phyloP scores from a whole-genome alignment of 37 sponge, comb jelly and placozoan species.

The Hexactinellida sp. region DNA sequence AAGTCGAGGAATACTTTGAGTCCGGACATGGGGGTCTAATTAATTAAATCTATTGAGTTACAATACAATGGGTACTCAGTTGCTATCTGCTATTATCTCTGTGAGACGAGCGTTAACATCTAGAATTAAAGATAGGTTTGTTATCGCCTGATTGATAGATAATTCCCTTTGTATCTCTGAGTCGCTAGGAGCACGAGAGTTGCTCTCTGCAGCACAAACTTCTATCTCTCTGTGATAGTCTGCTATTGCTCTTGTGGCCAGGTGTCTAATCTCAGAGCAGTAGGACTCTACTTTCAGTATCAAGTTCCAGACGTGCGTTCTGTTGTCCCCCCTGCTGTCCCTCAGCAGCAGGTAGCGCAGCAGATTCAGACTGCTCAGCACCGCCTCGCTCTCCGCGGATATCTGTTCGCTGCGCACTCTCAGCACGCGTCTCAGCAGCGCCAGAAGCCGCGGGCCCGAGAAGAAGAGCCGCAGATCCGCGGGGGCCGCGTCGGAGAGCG shows the following conservation, averaged over 20 bases:
- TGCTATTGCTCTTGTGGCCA: background rate
- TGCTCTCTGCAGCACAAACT: background rate
- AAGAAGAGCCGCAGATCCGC: background rate
- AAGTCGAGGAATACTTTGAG: conserved; percentile 5
- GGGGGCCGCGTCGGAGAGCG: background rate
- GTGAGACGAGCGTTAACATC: background rate
- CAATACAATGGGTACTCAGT: no score
- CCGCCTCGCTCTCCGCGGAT: background rate
- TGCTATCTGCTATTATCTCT: background rate
- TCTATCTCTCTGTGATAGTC: background rate
- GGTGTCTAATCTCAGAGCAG: background rate
- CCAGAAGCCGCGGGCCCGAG: background rate
- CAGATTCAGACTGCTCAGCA: background rate
- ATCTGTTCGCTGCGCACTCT: background rate
- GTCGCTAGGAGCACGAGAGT: background rate
- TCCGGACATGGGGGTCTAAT: background rate
- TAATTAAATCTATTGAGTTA: background rate
- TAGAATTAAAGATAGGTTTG: background rate
- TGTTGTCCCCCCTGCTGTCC: background rate
- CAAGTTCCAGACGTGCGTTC: background rate
- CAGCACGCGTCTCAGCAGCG: background rate
- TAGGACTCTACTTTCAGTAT: background rate
- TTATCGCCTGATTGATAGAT: background rate
- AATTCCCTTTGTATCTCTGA: background rate
- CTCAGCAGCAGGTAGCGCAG: background rate